Conservation (phyloP, 2,888 invertebrate genomes). For the Ormyrus labotus region DNA sequence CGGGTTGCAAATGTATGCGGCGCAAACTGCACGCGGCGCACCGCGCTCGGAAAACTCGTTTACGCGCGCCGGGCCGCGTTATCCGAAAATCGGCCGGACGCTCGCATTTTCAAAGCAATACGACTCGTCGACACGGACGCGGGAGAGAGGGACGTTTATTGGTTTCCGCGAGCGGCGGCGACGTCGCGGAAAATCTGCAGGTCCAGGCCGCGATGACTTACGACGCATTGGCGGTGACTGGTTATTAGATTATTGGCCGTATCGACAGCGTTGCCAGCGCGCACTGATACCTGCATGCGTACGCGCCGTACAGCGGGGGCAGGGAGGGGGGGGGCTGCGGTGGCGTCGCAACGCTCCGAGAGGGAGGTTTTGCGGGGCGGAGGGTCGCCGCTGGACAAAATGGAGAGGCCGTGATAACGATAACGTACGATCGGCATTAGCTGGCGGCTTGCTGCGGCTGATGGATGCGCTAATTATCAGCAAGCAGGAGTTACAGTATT, state of each 20-base stretch:
- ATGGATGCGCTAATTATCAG: constrained; percentile 77
- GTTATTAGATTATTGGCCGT: constrained; percentile 76
- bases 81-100: no score
- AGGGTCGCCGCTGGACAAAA: constrained; percentile 64
- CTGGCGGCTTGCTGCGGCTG: constrained; percentile 74
- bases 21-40: no score
- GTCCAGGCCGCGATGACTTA: constrained; percentile 66
- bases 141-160: constrained; percentile 32
- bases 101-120: constrained; percentile 16
- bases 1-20: no score
- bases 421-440: constrained; percentile 77
- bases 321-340: constrained; percentile 4
- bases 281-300: constrained; percentile 59
- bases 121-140: constrained; percentile 9
- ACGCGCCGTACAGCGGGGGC: neutral
- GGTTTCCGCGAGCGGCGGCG: neutral
- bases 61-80: no score
- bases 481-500: constrained; percentile 75
- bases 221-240: constrained; percentile 73
- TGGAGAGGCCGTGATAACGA: constrained; percentile 75
- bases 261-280: constrained; percentile 60
- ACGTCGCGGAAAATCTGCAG: constrained; percentile 70
- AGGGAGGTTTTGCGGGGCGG: constrained; percentile 30
- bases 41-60: no score
- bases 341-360: constrained; percentile 2